Conservation (phyloP, 2,113 vertebrate genomes). For the Burhinus bistriatus region DNA sequence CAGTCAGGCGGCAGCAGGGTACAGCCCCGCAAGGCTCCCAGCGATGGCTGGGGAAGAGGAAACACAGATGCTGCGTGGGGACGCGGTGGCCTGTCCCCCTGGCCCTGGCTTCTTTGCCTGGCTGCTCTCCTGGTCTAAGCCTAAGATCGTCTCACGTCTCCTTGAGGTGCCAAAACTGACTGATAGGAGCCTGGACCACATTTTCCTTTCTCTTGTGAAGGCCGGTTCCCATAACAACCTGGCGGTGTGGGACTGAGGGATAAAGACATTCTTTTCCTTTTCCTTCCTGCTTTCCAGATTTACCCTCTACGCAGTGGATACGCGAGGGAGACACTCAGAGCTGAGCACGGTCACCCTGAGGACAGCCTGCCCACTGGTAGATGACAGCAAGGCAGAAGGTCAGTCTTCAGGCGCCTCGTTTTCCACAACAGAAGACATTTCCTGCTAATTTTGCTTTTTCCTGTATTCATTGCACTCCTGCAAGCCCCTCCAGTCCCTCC, state of each 20-base stretch:
- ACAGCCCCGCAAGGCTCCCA: not conserved
- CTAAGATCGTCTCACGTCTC: not conserved
- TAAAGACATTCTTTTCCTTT: not conserved
- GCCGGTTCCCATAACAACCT: not conserved
- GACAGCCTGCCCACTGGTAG: conserved; percentile 93
- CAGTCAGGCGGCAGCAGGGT: not conserved
- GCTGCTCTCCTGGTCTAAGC: not conserved
- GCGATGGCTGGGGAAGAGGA: not conserved
- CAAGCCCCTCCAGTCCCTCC: not conserved
- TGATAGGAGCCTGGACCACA: not conserved
- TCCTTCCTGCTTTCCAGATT: conserved; percentile 77
- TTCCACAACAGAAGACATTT: not conserved
- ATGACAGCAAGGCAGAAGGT: conserved; percentile 98
- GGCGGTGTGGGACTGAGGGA: not conserved
- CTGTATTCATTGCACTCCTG: not conserved
- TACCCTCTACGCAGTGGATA: conserved; percentile 92
- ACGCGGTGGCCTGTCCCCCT: not conserved
- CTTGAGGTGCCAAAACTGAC: not conserved
- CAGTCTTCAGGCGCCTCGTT: not conserved
- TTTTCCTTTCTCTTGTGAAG: not conserved
- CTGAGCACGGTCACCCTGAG: conserved; percentile 89
- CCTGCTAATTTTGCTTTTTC: not conserved
- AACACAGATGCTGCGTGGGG: not conserved
- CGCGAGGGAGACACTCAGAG: conserved; percentile 89
- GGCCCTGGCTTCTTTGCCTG: not conserved